Base-by-base conservation (phyloP, 2,797 vertebrate genomes). In the Pelobates cultripes region DNA sequence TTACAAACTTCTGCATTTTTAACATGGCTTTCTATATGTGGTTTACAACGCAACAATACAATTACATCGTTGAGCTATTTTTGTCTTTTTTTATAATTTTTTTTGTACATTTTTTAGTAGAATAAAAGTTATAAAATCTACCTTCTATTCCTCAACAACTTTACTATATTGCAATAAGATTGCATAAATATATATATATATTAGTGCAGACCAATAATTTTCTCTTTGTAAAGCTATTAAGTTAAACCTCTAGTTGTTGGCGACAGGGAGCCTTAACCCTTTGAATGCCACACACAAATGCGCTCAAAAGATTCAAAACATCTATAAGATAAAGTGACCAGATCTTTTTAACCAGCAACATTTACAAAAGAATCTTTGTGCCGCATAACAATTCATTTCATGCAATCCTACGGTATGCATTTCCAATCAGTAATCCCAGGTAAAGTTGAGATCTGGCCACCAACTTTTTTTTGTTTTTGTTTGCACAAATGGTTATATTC, bases 401-500 rank as follows among this genome's bases (percentile, higher is more conserved):
- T 51, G 47, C 47, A 51, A 51, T 3, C 5, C 47, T 51, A 51
- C 47, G 47, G 47, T 51, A 6, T 51, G 47, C 47, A 51, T 10
- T 51, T 51, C 10, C 47, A 6, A 51, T 51, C 47, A 51, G 47
- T 3, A 10, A 6, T 51, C 47, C 5, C 5, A 51, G 3, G 10
- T 51, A 5, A 6, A 10, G 47, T 51, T 10, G 10, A 51, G 5
- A 51, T 51, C 5, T 6, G 47, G 47, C 47, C 28, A 28, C 28
- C 28, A 28, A 28, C 28, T 28, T 28, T 28, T 28, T 66, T 53
- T 72, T 84, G 77, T 47, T 2, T 73, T 42, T 41, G 73, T 82
- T 86, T 81, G 88, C 81, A 86, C 74, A 84, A 73, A 44, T 75
- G 84, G 81, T 83, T 75, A 87, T 85, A 85, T 86, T 84, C 82